A percentile compares a stretch with the other conserved stretches of the same genome.
These are phyloP conservation scores for Automeris io DNA, from an alignment of 2,888 invertebrate genomes.

Conservation along the genomic window DNA sequence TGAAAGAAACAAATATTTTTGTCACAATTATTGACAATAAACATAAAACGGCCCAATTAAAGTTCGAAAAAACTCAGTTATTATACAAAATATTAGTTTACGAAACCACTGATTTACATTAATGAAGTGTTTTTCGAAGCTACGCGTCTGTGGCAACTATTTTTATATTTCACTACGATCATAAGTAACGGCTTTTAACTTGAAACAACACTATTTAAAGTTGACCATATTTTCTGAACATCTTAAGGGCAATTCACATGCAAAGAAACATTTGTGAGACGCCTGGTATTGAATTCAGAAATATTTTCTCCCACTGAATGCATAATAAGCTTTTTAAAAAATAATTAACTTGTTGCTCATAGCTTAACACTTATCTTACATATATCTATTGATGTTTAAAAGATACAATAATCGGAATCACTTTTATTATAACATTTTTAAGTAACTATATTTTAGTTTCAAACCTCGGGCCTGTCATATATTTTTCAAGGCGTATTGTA, in stretches of 20 bases:
- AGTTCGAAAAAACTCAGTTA: neutral
- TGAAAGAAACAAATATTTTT: neutral
- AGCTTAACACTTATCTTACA: no score
- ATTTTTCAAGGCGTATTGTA: no score
- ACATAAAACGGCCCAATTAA: constrained; percentile 4
- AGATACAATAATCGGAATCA: no score
- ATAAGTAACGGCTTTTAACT: constrained; percentile 5
- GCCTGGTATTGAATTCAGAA: neutral
- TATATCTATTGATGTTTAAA: no score
- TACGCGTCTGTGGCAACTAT: constrained; percentile 5
- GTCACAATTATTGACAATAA: constrained; percentile 2
- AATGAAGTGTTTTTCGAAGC: constrained; percentile 1
- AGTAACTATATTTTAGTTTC: no score
- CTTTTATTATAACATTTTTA: no score
- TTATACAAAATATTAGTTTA: constrained; percentile 7
- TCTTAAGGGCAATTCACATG: constrained; percentile 3
- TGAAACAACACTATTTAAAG: constrained; percentile 5
- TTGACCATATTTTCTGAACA: neutral
- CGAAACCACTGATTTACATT: constrained; percentile 8
- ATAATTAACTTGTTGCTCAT: no score
- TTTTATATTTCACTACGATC: constrained; percentile 5
- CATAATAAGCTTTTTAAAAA: no score
- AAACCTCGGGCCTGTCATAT: no score
- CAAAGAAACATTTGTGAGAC: neutral
- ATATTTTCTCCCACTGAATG: no score